Percentiles rank a stretch among this genome's conserved stretches.
Conservation (phyloP, 2,113 vertebrate genomes). For the Amphiprion percula region DNA sequence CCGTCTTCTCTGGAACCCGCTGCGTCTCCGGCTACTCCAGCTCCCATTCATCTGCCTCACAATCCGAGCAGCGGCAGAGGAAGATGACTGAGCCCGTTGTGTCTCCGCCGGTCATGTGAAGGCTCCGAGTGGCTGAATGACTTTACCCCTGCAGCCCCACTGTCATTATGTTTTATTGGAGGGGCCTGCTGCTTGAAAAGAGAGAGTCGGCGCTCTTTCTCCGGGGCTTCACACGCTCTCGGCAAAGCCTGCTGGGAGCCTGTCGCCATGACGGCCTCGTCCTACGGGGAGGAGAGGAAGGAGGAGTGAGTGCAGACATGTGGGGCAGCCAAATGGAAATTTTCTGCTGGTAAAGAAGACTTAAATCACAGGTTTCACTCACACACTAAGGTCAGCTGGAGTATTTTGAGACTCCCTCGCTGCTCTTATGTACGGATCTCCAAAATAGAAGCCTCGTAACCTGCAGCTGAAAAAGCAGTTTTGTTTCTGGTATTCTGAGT, state of each 20-base stretch:
- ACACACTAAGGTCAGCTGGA: conserved; percentile 23
- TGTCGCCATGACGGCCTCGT: conserved; percentile 24
- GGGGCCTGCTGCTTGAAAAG: conserved; percentile 46
- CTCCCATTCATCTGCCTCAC: conserved; percentile 45
- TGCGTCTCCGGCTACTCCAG: conserved; percentile 24
- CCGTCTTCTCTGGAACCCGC: conserved; percentile 28
- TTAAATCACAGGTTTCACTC: conserved; percentile 69
- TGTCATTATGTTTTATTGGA: conserved; percentile 62
- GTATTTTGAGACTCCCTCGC: conserved; percentile 53
- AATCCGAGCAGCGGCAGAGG: conserved; percentile 29
- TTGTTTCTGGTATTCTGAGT: background rate
- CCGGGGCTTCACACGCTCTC: conserved; percentile 19
- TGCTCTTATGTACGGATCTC: background rate
- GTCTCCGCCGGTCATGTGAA: conserved; percentile 61
- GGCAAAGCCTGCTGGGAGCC: conserved; percentile 49
- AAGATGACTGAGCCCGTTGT: conserved; percentile 65
- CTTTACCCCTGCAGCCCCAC: conserved; percentile 33
- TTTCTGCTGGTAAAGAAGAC: conserved; percentile 52
- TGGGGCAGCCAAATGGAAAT: conserved; percentile 54
- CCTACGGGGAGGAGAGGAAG: background rate
- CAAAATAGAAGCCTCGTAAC: conserved; percentile 27
- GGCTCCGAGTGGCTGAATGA: conserved; percentile 48
- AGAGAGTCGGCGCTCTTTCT: conserved; percentile 42
- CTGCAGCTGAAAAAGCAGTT: conserved; percentile 12
- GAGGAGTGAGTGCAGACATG: conserved; percentile 38